Evolutionary conservation across 2,888 invertebrate species (phyloP), one percentile per base, ranked within the genome.

Genomic region (Tetheella fluctuosa): DNA sequence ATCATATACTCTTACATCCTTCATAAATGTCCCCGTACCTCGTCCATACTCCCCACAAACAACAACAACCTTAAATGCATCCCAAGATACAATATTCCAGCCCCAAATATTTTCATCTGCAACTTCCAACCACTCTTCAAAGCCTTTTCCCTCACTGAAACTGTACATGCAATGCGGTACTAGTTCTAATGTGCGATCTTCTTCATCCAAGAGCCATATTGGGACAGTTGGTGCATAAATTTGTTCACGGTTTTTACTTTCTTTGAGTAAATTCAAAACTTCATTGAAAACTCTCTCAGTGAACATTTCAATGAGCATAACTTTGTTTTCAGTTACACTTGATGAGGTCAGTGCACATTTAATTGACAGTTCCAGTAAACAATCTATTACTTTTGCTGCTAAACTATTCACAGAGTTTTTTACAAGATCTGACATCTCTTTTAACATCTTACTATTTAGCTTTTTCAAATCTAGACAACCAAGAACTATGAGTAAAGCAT

Each of bases 91-190:
- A n/a, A 89, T 68, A 72, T 77, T 88, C 91, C 91, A 92, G 2
- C 93, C 93, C 93, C 93, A 93, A 42, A 91, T 69, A 60, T 80
- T 77, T 37, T 81, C 85, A n/a, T 89, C 86, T 3, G 83, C 81
- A 2, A 91, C 81, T 68, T 90, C 86, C 39, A 91, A 60, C 87
- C 88, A 92, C 48, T 81, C 74, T 5, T 81, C 71, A 62, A 90
- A 89, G 1, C 85, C 88, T 12, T 58, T 68, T 1, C 79, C 72
- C 55, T 80, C 68, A 2, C 66, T 72, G 69, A 80, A 91, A 23
- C 73, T 85, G 62, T 85, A 87, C 70, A 92, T 65, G 57, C 67
- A 76, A 64, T 89, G 87, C 1, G 86, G 77, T 8, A 73, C 64
- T 23, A 73, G 55, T 53, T 84, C 84, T 0, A 76, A 67, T 39